A percentile compares a stretch with the other conserved stretches of the same genome.
Evolutionary conservation across 2,113 vertebrate species (phyloP).

Genomic region (Anser brachyrhynchus): DNA sequence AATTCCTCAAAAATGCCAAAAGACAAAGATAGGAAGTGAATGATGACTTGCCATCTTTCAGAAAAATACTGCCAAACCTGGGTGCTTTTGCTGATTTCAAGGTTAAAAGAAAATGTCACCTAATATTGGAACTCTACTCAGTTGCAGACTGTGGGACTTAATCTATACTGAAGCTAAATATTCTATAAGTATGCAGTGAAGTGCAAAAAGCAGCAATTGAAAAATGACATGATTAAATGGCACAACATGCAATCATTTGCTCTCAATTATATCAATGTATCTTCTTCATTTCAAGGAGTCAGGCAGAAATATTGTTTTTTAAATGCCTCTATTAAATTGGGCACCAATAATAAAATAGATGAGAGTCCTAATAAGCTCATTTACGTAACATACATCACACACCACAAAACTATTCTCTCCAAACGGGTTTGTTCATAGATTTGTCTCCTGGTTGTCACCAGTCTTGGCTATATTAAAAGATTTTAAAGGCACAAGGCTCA

Average conservation of each 20-base stretch:
- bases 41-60: slow-evolving; percentile 59
- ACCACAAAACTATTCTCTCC: slow-evolving; percentile 77
- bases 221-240: slow-evolving; percentile 88
- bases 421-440: slow-evolving; percentile 75
- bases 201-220: slow-evolving; percentile 83
- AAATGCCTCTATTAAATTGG: slow-evolving; percentile 87
- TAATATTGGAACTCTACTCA: slow-evolving; percentile 52
- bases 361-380: slow-evolving; percentile 85
- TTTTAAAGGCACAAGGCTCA: slow-evolving; percentile 72
- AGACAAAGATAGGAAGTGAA: slow-evolving; percentile 48
- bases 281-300: slow-evolving; percentile 83
- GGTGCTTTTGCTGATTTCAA: slow-evolving; percentile 68
- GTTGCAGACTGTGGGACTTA: slow-evolving; percentile 70
- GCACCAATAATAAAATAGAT: slow-evolving; percentile 87
- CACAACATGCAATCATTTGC: slow-evolving; percentile 85
- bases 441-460: slow-evolving; percentile 76
- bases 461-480: slow-evolving; percentile 72
- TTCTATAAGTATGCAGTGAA: slow-evolving; percentile 82
- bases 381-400: slow-evolving; percentile 81
- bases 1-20: slow-evolving; percentile 51
- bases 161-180: slow-evolving; percentile 81
- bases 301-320: slow-evolving; percentile 88
- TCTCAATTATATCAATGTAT: slow-evolving; percentile 87
- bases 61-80: slow-evolving; percentile 61
- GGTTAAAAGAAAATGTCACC: slow-evolving; percentile 73